These are phyloP conservation scores for Azemiops feae DNA, from an alignment of 2,113 vertebrate species.

Conservation along the genomic window DNA sequence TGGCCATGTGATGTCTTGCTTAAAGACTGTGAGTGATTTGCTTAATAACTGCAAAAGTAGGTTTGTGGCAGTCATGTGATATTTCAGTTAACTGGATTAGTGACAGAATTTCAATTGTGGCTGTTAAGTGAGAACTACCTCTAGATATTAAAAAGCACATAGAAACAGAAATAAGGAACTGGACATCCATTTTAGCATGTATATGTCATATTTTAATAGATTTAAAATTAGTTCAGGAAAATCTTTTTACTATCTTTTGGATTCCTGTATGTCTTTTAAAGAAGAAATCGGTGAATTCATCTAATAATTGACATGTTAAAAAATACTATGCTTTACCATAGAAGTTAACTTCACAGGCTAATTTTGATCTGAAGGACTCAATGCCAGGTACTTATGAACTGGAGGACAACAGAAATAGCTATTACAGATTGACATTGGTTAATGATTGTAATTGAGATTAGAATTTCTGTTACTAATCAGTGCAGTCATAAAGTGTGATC, in stretches of 20 bases:
- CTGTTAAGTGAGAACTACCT: background rate
- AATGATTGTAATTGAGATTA: background rate
- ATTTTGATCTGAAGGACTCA: background rate
- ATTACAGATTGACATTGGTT: background rate
- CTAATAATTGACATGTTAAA: background rate
- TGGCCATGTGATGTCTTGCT: background rate
- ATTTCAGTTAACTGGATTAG: background rate
- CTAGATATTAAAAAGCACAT: background rate
- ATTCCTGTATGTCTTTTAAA: background rate
- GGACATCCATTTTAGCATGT: background rate
- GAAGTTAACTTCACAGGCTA: background rate
- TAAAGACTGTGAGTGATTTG: background rate
- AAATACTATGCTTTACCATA: background rate
- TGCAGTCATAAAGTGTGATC: background rate
- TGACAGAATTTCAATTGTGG: background rate
- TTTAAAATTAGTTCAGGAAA: background rate
- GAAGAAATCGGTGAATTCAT: background rate
- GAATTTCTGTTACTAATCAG: background rate
- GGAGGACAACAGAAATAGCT: background rate
- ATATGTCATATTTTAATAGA: background rate
- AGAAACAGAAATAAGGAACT: background rate
- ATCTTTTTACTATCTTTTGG: background rate
- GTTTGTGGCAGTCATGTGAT: background rate
- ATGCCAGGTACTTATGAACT: background rate
- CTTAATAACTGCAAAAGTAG: background rate